Conservation (phyloP, 2,113 vertebrate species). For the Crypturellus undulatus region DNA sequence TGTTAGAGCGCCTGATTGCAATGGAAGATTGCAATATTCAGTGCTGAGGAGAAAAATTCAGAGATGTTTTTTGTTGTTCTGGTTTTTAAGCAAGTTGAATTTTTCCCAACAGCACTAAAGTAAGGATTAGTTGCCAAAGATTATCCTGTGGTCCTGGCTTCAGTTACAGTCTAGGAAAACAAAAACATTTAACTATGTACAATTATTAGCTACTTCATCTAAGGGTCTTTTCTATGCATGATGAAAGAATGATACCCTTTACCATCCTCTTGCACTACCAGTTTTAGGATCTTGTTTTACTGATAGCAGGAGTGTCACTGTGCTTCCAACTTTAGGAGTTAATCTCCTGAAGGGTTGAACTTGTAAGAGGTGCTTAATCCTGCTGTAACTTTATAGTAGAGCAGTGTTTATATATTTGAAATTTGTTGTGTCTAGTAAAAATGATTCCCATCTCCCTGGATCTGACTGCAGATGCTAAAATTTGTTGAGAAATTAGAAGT, state of each 20-base stretch:
- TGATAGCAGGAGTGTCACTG: neutral
- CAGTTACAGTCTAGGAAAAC: neutral
- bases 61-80: neutral
- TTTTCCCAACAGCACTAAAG: neutral
- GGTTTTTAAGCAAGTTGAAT: neutral
- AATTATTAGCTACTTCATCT: neutral
- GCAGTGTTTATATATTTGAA: neutral
- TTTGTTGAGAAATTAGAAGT: neutral
- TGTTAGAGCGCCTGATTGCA: neutral
- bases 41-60: neutral
- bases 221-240: neutral
- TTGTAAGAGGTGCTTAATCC: neutral
- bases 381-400: neutral
- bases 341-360: neutral
- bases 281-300: slow-evolving; percentile 4
- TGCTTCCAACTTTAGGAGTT: slow-evolving; percentile 15
- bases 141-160: neutral
- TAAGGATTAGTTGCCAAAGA: neutral
- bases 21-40: neutral
- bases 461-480: neutral
- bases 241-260: neutral
- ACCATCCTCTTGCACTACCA: neutral
- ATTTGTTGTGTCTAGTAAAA: neutral
- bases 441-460: neutral
- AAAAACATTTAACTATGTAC: neutral